Evolutionary conservation across 1,140 invertebrate species (phyloP).

Genomic region (Drosophila sp.): DNA sequence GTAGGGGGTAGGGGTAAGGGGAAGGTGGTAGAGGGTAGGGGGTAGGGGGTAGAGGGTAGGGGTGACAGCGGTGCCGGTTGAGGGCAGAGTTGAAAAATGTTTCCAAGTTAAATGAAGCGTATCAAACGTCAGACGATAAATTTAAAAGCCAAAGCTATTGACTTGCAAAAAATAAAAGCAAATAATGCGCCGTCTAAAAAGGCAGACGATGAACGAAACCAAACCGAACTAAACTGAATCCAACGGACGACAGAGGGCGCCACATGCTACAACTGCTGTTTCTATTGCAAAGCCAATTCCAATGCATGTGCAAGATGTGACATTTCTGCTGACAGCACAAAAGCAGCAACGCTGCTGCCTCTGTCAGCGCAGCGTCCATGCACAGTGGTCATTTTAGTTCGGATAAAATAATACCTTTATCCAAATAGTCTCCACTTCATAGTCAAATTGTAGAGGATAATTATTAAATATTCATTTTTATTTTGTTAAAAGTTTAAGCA

Average conservation of each 20-base stretch:
- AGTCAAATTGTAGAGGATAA: too few relatives aligned
- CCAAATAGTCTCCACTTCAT: too few relatives aligned
- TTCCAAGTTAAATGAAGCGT: conserved; percentile 82
- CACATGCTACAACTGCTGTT: conserved; percentile 26
- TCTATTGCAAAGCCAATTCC: conserved; percentile 49
- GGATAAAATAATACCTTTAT: too few relatives aligned
- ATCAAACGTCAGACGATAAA: conserved; percentile 83
- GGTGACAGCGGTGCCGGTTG: neutral
- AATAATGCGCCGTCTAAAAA: conserved; percentile 64
- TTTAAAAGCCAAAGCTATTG: conserved; percentile 83
- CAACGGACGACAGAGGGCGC: conserved; percentile 32
- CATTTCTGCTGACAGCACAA: conserved; percentile 78
- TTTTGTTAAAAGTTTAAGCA: too few relatives aligned
- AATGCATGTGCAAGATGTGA: conserved; percentile 74
- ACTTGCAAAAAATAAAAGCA: conserved; percentile 80
- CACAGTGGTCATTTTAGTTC: too few relatives aligned
- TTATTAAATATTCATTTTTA: too few relatives aligned
- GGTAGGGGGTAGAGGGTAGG: too few relatives aligned
- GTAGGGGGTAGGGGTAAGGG: neutral
- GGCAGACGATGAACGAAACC: conserved; percentile 12
- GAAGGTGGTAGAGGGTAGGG: conserved; percentile 1
- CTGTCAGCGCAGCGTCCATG: too few relatives aligned
- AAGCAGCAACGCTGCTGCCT: conserved; percentile 28
- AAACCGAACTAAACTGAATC: neutral
- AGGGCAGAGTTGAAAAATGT: conserved; percentile 75